Percentiles rank a stretch among this genome's conserved stretches.
Evolutionary conservation across 2,888 invertebrate species (phyloP).

Genomic region (Drosophila falleni): DNA sequence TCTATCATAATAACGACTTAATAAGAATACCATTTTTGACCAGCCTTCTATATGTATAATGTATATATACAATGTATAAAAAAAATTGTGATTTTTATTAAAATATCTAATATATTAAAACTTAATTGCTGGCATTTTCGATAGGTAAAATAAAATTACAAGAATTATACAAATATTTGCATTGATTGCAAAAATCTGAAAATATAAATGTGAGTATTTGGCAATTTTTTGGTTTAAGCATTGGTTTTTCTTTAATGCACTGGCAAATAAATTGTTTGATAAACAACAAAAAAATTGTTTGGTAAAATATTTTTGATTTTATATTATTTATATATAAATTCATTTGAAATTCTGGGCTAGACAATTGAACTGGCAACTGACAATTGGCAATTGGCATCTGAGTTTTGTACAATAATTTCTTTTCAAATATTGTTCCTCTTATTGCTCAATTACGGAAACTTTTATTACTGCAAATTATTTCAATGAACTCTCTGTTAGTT

Average conservation of each 20-base stretch:
- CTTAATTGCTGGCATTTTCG: background rate
- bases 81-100: background rate
- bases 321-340: constrained; percentile 8
- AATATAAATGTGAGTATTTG: background rate
- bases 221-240: background rate
- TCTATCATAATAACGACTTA: too few species aligned
- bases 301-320: constrained; percentile 27
- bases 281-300: constrained; percentile 20
- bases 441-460: constrained; percentile 47
- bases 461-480: constrained; percentile 55
- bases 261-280: constrained; percentile 30
- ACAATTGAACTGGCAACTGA: constrained; percentile 8
- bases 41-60: too few species aligned
- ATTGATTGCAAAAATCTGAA: background rate
- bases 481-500: constrained; percentile 34
- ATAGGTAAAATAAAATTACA: background rate
- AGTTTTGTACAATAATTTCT: constrained; percentile 34
- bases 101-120: background rate
- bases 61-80: too few species aligned
- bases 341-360: constrained; percentile 9
- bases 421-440: constrained; percentile 37
- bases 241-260: constrained; percentile 4
- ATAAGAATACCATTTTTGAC: too few species aligned
- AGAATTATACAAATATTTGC: constrained; percentile 15
- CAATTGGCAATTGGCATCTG: constrained; percentile 18